Conservation (phyloP, 2,797 vertebrate species). For the Limosa lapponica region DNA sequence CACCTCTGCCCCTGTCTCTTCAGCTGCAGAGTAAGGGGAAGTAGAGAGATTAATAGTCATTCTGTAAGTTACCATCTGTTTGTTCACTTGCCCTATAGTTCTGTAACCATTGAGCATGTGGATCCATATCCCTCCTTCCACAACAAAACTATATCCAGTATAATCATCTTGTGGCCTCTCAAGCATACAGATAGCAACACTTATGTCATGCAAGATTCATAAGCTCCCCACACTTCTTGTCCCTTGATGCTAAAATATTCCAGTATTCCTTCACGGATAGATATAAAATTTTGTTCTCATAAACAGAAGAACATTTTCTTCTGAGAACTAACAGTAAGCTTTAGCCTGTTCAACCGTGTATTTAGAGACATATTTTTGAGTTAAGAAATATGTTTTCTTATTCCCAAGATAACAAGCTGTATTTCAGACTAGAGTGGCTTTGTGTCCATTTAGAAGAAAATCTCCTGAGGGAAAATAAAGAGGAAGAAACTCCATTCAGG, state of each 20-base stretch:
- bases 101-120: neutral
- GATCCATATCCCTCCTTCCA: neutral
- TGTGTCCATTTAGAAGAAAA: conserved; percentile 72
- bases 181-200: conserved; percentile 9
- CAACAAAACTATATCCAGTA: conserved; percentile 10
- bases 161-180: conserved; percentile 42
- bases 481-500: conserved; percentile 50
- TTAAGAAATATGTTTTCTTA: conserved; percentile 52
- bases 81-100: neutral
- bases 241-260: conserved; percentile 51
- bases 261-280: conserved; percentile 32
- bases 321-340: conserved; percentile 40
- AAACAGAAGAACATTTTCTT: conserved; percentile 58
- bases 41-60: neutral
- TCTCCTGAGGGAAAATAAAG: conserved; percentile 52
- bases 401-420: conserved; percentile 58
- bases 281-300: conserved; percentile 48
- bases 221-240: conserved; percentile 34
- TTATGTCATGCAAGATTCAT: conserved; percentile 42
- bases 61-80: neutral
- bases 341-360: conserved; percentile 9
- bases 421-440: conserved; percentile 67
- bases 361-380: conserved; percentile 54
- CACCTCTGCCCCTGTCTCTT: neutral
- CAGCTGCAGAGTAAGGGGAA: neutral